phyloP scores from a whole-genome alignment of 2,888 invertebrate genomes.

The Sabatieria punctata region DNA sequence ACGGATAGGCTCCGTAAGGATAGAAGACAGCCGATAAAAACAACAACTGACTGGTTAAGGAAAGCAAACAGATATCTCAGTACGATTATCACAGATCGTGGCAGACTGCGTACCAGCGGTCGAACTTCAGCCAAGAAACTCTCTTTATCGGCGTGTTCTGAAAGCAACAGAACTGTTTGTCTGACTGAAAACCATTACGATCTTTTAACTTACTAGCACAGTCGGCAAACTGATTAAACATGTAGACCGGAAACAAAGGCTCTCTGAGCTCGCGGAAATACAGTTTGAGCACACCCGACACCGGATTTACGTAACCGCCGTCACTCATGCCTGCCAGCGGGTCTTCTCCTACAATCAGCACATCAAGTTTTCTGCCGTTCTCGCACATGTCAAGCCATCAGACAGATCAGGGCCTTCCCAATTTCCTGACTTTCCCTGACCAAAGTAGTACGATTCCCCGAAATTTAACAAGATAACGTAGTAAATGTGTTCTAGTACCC shows the following conservation, averaged over 20 bases:
- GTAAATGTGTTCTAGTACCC: no score
- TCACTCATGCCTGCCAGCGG: slow-evolving; percentile 64
- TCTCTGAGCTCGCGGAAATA: slow-evolving; percentile 77
- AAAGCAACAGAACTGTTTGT: background rate
- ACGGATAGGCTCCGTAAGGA: no score
- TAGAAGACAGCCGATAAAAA: background rate
- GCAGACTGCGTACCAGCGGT: slow-evolving; percentile 59
- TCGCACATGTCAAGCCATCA: no score
- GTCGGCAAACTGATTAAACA: slow-evolving; percentile 64
- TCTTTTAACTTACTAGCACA: slow-evolving; percentile 21
- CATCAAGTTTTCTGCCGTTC: no score
- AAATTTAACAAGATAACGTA: no score
- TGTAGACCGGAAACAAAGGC: slow-evolving; percentile 72
- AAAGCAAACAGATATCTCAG: slow-evolving; percentile 89
- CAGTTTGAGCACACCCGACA: slow-evolving; percentile 82
- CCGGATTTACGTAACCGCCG: slow-evolving; percentile 82
- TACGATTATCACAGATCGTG: slow-evolving; percentile 63
- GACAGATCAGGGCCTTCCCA: no score
- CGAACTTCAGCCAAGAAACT: slow-evolving; percentile 56
- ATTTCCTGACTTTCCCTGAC: no score
- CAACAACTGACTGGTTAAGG: slow-evolving; percentile 53
- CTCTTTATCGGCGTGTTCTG: slow-evolving; percentile 52
- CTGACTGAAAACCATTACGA: no score
- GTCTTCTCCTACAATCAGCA: slow-evolving; percentile 49
- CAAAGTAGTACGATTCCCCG: no score